Conservation (phyloP, 2,888 invertebrate species). For the Troglohyphantes excavatus region DNA sequence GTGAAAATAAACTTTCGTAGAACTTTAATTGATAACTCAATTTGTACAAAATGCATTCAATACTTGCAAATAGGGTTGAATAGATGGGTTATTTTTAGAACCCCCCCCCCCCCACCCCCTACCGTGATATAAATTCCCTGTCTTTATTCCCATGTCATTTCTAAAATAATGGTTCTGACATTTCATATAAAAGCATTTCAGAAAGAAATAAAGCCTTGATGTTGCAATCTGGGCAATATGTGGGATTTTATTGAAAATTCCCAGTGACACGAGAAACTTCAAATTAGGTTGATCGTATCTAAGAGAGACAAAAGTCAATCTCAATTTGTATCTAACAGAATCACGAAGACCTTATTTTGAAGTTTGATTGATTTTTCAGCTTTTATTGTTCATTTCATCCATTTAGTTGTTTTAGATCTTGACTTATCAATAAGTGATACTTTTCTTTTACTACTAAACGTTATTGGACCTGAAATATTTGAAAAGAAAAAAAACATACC, state of each 20-base stretch:
- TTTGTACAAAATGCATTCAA: too few species aligned
- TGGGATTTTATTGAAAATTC: constrained; percentile 15
- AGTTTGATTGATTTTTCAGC: neutral
- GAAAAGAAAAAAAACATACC: too few species aligned
- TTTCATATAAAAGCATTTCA: neutral
- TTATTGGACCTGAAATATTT: too few species aligned
- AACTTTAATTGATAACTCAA: too few species aligned
- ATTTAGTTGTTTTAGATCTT: neutral
- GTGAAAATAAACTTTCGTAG: too few species aligned
- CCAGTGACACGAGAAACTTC: constrained; percentile 12
- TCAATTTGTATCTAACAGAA: constrained; percentile 24
- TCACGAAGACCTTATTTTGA: constrained; percentile 16
- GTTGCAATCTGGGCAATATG: constrained; percentile 10
- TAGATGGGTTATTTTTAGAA: too few species aligned
- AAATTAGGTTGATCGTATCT: constrained; percentile 26
- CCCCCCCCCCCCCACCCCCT: too few species aligned
- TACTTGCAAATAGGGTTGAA: too few species aligned
- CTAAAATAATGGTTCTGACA: neutral
- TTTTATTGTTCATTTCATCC: neutral
- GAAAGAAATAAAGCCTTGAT: neutral
- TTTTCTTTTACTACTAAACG: too few species aligned
- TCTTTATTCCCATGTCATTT: neutral
- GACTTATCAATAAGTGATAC: too few species aligned
- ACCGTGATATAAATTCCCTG: too few species aligned
- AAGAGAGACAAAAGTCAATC: constrained; percentile 9